Conservation (phyloP, 2,888 invertebrate species). For the Dryococelus australis region DNA sequence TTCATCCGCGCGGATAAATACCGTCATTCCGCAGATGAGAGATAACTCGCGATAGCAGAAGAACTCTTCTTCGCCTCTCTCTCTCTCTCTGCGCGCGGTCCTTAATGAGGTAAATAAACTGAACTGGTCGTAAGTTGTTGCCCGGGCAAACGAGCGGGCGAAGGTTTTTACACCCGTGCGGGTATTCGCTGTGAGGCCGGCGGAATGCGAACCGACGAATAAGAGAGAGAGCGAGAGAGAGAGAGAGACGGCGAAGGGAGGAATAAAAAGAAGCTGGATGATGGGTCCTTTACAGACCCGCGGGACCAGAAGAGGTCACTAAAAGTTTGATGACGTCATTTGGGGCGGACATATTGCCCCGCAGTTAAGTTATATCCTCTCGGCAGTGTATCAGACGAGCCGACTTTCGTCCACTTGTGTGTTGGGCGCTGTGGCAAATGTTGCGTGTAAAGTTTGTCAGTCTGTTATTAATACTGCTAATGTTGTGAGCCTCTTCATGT, state of each 20-base stretch:
- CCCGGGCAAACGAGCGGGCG: neutral
- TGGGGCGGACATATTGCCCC: slow-evolving; percentile 5
- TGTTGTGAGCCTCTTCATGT: no score
- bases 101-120: slow-evolving; percentile 29
- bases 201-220: no score
- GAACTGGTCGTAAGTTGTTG: slow-evolving; percentile 11
- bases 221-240: neutral
- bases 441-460: no score
- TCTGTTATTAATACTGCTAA: no score
- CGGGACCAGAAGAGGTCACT: neutral
- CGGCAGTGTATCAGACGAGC: no score
- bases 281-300: neutral
- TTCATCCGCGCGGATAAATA: neutral
- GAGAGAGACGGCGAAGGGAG: neutral
- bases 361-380: neutral
- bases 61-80: neutral
- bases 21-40: neutral
- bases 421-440: no score
- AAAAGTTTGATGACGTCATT: slow-evolving; percentile 16
- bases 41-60: slow-evolving; percentile 3
- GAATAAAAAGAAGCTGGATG: slow-evolving; percentile 1
- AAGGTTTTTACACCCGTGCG: neutral
- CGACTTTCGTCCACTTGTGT: no score
- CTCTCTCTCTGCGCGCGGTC: neutral
- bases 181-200: neutral